Percentiles rank a stretch among this genome's conserved stretches.
These are phyloP conservation scores for Chroicocephalus ridibundus DNA, from an alignment of 2,113 vertebrate species.

Conservation along the genomic window DNA sequence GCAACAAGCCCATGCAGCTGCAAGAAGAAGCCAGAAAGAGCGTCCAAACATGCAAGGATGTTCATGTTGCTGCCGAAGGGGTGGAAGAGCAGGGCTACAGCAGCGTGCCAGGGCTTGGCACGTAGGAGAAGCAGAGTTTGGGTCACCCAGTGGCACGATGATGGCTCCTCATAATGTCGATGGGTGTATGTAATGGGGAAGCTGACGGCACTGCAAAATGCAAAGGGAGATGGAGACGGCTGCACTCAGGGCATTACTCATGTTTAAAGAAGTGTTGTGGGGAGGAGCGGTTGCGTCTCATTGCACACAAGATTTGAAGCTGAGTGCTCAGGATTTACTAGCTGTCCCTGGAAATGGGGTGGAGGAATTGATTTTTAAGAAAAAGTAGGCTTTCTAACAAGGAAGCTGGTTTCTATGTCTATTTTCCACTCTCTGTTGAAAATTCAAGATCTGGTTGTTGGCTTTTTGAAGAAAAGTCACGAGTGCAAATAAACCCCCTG, in stretches of 20 bases:
- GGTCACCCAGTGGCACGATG: fast-evolving
- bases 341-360: neutral
- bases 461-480: neutral
- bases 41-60: neutral
- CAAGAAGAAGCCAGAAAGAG: neutral
- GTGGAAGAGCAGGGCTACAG: neutral
- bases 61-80: neutral
- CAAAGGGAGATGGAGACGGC: neutral
- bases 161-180: neutral
- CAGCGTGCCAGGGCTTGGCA: fast-evolving
- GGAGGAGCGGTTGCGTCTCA: neutral
- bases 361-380: neutral
- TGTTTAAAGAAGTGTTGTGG: neutral
- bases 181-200: neutral
- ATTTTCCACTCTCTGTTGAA: neutral
- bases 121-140: neutral
- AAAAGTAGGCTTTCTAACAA: neutral
- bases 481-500: neutral
- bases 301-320: neutral
- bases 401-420: neutral
- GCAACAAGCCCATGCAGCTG: neutral
- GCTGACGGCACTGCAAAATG: neutral
- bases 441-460: neutral
- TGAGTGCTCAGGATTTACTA: neutral
- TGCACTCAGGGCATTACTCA: neutral